Conservation (phyloP, 2,797 vertebrate genomes). For the Iguana delicatissima region DNA sequence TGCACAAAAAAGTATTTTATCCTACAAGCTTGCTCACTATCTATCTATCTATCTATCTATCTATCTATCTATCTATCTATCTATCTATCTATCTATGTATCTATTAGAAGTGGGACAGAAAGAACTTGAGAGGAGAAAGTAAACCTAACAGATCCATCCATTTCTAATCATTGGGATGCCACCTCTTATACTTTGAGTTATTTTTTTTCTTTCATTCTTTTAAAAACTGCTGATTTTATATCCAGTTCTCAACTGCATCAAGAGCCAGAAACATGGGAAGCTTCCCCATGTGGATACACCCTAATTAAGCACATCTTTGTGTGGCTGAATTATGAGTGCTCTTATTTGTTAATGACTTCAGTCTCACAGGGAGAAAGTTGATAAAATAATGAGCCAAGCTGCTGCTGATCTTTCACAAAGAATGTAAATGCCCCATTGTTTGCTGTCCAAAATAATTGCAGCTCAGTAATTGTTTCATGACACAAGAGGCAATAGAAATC, state of each 20-base stretch:
- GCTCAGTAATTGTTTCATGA: slow-evolving; percentile 4
- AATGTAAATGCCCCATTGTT: slow-evolving; percentile 20
- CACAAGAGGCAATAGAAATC: slow-evolving; percentile 35
- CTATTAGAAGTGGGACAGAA: too few species aligned
- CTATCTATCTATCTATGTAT: too few species aligned
- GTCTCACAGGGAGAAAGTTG: slow-evolving; percentile 42
- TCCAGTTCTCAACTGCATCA: neutral
- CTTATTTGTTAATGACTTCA: slow-evolving; percentile 41
- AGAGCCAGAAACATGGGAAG: neutral
- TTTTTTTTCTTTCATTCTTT: too few species aligned
- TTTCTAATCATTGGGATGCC: neutral
- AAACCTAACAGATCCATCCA: too few species aligned
- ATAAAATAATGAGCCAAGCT: slow-evolving; percentile 37
- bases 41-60: too few species aligned
- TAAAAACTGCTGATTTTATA: neutral
- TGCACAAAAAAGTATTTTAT: too few species aligned
- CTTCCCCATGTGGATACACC: slow-evolving; percentile 15
- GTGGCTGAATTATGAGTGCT: slow-evolving; percentile 26
- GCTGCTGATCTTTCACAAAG: slow-evolving; percentile 39
- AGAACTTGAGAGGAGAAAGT: neutral
- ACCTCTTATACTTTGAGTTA: neutral
- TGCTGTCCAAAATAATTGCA: slow-evolving; percentile 35
- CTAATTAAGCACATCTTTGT: slow-evolving; percentile 37
- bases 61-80: too few species aligned
- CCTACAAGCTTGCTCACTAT: neutral